A percentile compares a stretch with the other conserved stretches of the same genome.
These are phyloP conservation scores for Diarsia brunnea DNA, from an alignment of 2,888 invertebrate genomes.

Conservation along the genomic window DNA sequence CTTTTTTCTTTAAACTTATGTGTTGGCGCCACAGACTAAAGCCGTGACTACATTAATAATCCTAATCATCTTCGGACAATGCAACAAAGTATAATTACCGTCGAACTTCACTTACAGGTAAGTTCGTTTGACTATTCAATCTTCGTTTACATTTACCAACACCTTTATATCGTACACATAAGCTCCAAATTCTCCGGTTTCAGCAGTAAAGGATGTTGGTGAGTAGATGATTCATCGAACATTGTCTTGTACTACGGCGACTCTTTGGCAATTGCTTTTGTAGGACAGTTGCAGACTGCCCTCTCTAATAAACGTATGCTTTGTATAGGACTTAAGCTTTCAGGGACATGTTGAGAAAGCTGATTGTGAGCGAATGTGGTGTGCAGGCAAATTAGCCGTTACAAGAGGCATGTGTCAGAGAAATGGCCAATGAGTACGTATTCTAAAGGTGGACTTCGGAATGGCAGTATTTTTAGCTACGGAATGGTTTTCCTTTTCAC, in stretches of 20 bases:
- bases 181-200: slow-evolving; percentile 13
- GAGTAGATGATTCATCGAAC: slow-evolving; percentile 77
- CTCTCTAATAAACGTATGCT: slow-evolving; percentile 59
- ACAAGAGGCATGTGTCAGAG: not conserved
- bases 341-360: slow-evolving; percentile 62
- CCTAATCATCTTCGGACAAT: too few relatives aligned
- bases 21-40: too few relatives aligned
- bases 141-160: not conserved
- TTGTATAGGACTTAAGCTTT: slow-evolving; percentile 42
- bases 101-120: too few relatives aligned
- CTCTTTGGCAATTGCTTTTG: slow-evolving; percentile 64
- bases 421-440: not conserved
- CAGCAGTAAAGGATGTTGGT: slow-evolving; percentile 7
- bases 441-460: not conserved
- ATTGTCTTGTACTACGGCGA: slow-evolving; percentile 70
- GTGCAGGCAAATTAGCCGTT: slow-evolving; percentile 44
- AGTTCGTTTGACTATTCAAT: too few relatives aligned
- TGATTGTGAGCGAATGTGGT: slow-evolving; percentile 25
- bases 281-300: slow-evolving; percentile 62
- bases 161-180: not conserved
- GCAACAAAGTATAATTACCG: too few relatives aligned
- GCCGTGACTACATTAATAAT: too few relatives aligned
- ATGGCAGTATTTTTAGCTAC: not conserved
- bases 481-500: not conserved
- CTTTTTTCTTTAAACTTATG: too few relatives aligned